Base-by-base conservation (phyloP, 2,888 invertebrate species). In the Chalcis sispes region DNA sequence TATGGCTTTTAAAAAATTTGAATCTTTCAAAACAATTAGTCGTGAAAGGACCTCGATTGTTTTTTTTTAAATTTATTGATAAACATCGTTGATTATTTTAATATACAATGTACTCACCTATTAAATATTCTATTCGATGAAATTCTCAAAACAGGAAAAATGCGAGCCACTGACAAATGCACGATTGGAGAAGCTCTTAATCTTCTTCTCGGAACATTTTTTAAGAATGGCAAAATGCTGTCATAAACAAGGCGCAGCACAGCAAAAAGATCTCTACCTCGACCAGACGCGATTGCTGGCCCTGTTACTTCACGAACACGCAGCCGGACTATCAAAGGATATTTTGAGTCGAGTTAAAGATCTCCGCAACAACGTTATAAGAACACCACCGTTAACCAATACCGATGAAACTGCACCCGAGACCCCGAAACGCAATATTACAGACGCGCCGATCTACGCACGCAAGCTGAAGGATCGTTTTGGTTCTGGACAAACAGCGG, bases 131-230 rank as follows among this genome's bases (percentile, higher is more conserved):
- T 15, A 42, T 42, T 42, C 15, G 2, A 2, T 13, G 15, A 42
- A 13, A 13, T 42, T 42, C 15, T 42, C 15, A 13, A 13, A 4
- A 2, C 82, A 90, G 89, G 84, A 86, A 80, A 82, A 83, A 18
- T 89, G 86, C 74, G 87, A 84, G 8, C 89, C 89, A 83, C 86
- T 94, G 85, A 93, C 93, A 71, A 84, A 90, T 1, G 90, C 92
- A 76, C 90, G 94, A 64, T 90, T 92, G 59, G 90, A 92, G n/a
- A 87, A 91, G 70, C 89, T 95, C 1, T 86, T 95, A 0, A 92
- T 93, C 83, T 92, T 94, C 82, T 94, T 95, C 81, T 92, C 95
- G 62, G 90, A 92, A 20, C 94, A 95, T 82, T 93, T 94, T 81
- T 91, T 95, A 42, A 90, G 92, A 66, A 94, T 95, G 91, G 92